Evolutionary conservation across 2,888 invertebrate species (phyloP), one percentile per base, ranked within the genome.

Genomic region (Eupeodes latifasciatus): DNA sequence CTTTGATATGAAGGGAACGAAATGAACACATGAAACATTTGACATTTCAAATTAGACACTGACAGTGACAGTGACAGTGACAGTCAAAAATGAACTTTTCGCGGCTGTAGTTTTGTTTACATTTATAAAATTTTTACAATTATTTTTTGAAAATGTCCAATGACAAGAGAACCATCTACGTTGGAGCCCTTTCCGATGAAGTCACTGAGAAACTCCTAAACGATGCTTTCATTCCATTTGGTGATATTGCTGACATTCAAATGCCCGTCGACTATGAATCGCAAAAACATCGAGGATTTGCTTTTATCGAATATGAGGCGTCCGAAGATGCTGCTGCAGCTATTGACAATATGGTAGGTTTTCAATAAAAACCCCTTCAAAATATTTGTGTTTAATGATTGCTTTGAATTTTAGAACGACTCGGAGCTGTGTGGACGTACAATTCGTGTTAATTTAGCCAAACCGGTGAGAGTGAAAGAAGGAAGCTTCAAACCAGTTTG

Each of bases 291-390:
- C 95, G 99, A 92, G 99, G 99, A n/a, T 99, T 99, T 94, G 99
- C 99, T 0, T 99, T 99, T 93, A 97, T 99, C 89, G 99, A 99
- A 94, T 99, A 98, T 94, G 99, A 99, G 94, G 95, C 96, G 90
- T 97, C 98, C 10, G 99, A 99, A 94, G 99, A 99, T 95, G 99
- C 99, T n/a, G 97, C 98, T 11, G 98, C 99, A 49, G 99, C 99
- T 66, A 99, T 99, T 91, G 99, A 99, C 94, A 99, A 99, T 92
- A 99, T 99, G 99, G 98, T 98, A 92, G 14, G 14, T 5, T 19
- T 40, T 14, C 2, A 27, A 14, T 9, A 27, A 3, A 9, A 36
- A 12, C 2, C 27, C 14, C 19, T 27, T 5, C 19, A 1, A 57
- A 27, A 2, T 59, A 34, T 59, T 0, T 27, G 27, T 27, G 27